Conservation (phyloP, 2,888 invertebrate genomes). For the Rhorus exstirpatorius region DNA sequence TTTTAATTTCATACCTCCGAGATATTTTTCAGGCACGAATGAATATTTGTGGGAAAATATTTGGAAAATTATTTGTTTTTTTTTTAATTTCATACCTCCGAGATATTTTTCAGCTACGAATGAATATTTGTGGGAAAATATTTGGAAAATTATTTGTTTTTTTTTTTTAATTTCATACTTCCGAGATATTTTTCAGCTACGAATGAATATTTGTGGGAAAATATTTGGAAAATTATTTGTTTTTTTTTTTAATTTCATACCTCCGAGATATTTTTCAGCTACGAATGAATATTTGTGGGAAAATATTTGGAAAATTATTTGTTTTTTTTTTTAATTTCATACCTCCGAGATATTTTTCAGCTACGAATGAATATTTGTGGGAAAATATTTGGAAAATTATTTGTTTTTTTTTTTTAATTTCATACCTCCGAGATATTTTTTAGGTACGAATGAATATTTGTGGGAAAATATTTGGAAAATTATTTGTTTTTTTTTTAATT, state of each 20-base stretch:
- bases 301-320: background rate
- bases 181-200: slow-evolving; percentile 59
- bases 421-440: slow-evolving; percentile 52
- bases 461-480: background rate
- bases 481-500: background rate
- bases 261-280: slow-evolving; percentile 59
- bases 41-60: background rate
- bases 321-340: background rate
- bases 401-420: slow-evolving; percentile 55
- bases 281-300: background rate
- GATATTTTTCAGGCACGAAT: slow-evolving; percentile 57
- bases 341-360: slow-evolving; percentile 55
- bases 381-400: background rate
- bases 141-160: background rate
- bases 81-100: background rate
- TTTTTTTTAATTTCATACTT: slow-evolving; percentile 51
- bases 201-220: background rate
- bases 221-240: background rate
- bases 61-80: background rate
- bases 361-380: background rate
- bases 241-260: background rate
- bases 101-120: slow-evolving; percentile 58
- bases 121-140: background rate
- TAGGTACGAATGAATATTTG: background rate
- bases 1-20: background rate